Percentiles rank a stretch among this genome's conserved stretches.
Conservation (phyloP, 2,113 vertebrate species). For the Amazona vittata region DNA sequence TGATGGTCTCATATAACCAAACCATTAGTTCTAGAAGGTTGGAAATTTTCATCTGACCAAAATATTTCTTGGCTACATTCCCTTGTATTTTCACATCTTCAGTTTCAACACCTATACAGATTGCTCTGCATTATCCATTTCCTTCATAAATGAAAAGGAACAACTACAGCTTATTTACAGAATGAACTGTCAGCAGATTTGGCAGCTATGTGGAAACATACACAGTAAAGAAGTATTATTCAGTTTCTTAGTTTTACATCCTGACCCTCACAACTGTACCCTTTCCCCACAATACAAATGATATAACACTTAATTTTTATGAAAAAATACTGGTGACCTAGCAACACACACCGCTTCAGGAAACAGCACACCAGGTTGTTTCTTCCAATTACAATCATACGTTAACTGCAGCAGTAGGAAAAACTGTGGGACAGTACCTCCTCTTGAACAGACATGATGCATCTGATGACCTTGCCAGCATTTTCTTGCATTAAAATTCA, state of each 20-base stretch:
- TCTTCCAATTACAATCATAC: not conserved
- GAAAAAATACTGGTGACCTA: not conserved
- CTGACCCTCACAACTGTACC: not conserved
- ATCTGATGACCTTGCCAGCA: not conserved
- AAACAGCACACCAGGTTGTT: not conserved
- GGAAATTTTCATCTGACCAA: not conserved
- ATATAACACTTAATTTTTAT: not conserved
- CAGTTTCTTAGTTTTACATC: not conserved
- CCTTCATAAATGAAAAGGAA: not conserved
- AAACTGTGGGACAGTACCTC: not conserved
- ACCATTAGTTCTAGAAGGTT: not conserved
- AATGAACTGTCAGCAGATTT: not conserved
- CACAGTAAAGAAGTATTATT: not conserved
- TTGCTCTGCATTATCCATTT: not conserved
- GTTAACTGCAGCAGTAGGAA: not conserved
- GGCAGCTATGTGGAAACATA: not conserved
- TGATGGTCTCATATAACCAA: not conserved
- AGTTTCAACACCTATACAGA: conserved; percentile 8
- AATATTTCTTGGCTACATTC: conserved; percentile 1
- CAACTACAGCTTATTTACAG: not conserved
- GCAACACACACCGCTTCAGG: not conserved
- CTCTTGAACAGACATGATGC: not conserved
- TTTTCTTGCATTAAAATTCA: not conserved
- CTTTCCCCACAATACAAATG: not conserved
- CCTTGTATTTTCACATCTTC: conserved; percentile 1